Conservation (phyloP, 1,140 invertebrate genomes). For the Microplitis mediator region DNA sequence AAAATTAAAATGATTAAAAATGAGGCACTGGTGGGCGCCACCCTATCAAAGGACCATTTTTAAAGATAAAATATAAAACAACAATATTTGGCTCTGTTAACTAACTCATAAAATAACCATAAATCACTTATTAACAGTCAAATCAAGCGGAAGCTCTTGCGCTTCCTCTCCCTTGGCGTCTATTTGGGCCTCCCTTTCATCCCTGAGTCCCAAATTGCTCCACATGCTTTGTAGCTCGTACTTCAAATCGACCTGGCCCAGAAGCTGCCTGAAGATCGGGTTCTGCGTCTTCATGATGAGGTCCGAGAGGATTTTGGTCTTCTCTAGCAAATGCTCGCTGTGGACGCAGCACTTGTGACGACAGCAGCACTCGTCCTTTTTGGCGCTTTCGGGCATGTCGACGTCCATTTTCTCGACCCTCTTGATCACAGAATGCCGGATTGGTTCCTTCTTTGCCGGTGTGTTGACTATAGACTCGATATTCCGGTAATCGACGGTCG, state of each 20-base stretch:
- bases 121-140: slow-evolving; percentile 56
- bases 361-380: slow-evolving; percentile 47
- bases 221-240: slow-evolving; percentile 54
- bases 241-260: slow-evolving; percentile 52
- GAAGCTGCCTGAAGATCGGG: slow-evolving; percentile 53
- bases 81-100: slow-evolving; percentile 21
- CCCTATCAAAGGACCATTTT: not conserved
- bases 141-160: slow-evolving; percentile 56
- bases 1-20: too few species aligned
- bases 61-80: not conserved
- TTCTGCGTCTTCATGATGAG: slow-evolving; percentile 55
- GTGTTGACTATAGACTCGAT: slow-evolving; percentile 59
- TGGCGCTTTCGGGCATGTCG: slow-evolving; percentile 36
- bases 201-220: slow-evolving; percentile 40
- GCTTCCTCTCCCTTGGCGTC: slow-evolving; percentile 52
- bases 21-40: too few species aligned
- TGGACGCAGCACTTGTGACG: slow-evolving; percentile 56
- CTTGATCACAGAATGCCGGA: slow-evolving; percentile 57
- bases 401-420: slow-evolving; percentile 52
- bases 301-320: slow-evolving; percentile 57
- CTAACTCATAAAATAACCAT: not conserved
- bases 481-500: slow-evolving; percentile 58
- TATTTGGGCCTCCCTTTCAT: slow-evolving; percentile 49
- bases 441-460: slow-evolving; percentile 51
- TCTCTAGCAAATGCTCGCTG: slow-evolving; percentile 49